Evolutionary conservation across 1,140 invertebrate genomes (phyloP).

Genomic region (Bombus difficillimus): DNA sequence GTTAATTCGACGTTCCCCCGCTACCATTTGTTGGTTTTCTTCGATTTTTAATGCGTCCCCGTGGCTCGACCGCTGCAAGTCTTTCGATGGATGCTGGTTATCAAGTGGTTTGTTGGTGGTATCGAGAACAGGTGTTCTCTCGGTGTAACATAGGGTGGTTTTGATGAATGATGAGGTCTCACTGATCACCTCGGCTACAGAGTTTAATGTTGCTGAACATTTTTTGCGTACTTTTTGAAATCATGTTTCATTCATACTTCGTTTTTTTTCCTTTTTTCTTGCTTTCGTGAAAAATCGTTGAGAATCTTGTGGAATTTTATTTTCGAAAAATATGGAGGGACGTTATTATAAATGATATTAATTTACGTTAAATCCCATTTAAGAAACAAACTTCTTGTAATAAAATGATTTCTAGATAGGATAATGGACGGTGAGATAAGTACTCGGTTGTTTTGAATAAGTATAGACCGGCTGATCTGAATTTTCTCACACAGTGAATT

Average conservation of each 20-base stretch:
- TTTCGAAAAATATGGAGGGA: background rate
- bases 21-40: conserved; percentile 22
- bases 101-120: background rate
- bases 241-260: background rate
- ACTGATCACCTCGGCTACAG: background rate
- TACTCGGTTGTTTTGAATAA: no score
- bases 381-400: no score
- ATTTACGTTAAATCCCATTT: no score
- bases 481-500: no score
- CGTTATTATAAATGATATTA: background rate
- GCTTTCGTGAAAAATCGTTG: background rate
- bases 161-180: background rate
- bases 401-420: no score
- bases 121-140: conserved; percentile 19
- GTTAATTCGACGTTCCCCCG: conserved; percentile 20
- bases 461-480: no score
- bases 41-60: conserved; percentile 3
- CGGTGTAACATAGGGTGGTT: background rate
- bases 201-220: background rate
- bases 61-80: background rate
- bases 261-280: no score
- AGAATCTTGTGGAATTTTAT: background rate
- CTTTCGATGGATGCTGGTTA: background rate
- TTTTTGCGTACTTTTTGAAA: background rate
- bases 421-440: no score